These are phyloP conservation scores for Phortica okadai DNA, from an alignment of 2,888 invertebrate species.

Conservation along the genomic window DNA sequence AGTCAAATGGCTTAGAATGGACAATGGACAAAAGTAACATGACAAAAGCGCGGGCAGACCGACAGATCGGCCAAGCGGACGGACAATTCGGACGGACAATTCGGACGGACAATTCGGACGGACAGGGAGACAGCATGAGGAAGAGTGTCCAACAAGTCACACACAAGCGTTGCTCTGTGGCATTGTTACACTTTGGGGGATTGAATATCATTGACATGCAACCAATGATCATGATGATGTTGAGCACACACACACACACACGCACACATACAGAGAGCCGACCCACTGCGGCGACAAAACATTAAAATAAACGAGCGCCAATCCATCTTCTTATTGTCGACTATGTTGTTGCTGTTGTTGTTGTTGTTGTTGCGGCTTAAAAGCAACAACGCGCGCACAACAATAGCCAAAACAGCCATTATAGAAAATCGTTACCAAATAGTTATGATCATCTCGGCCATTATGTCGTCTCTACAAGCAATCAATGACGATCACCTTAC, in stretches of 20 bases:
- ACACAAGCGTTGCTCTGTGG: slow-evolving; percentile 2
- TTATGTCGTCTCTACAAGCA: background rate
- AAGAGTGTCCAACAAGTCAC: background rate
- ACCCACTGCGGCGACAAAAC: slow-evolving; percentile 73
- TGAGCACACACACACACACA: background rate
- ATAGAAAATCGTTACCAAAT: slow-evolving; percentile 23
- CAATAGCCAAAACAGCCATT: slow-evolving; percentile 53
- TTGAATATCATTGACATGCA: slow-evolving; percentile 36
- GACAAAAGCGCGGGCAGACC: background rate
- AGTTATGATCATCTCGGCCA: slow-evolving; percentile 23
- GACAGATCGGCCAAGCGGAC: background rate
- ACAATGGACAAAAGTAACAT: slow-evolving; percentile 21
- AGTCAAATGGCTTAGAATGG: slow-evolving; percentile 16
- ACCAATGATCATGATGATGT: background rate
- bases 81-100: too few relatives aligned
- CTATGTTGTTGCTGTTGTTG: slow-evolving; percentile 17
- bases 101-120: too few relatives aligned
- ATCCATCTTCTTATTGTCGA: slow-evolving; percentile 69
- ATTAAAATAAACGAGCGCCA: slow-evolving; percentile 73
- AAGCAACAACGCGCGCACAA: slow-evolving; percentile 24
- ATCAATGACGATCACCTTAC: background rate
- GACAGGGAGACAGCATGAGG: background rate
- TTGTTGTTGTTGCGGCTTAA: slow-evolving; percentile 12
- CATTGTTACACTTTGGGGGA: slow-evolving; percentile 27
- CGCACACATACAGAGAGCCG: slow-evolving; percentile 41